Evolutionary conservation across 2,888 invertebrate species (phyloP).

Genomic region (Melanotus villosus): DNA sequence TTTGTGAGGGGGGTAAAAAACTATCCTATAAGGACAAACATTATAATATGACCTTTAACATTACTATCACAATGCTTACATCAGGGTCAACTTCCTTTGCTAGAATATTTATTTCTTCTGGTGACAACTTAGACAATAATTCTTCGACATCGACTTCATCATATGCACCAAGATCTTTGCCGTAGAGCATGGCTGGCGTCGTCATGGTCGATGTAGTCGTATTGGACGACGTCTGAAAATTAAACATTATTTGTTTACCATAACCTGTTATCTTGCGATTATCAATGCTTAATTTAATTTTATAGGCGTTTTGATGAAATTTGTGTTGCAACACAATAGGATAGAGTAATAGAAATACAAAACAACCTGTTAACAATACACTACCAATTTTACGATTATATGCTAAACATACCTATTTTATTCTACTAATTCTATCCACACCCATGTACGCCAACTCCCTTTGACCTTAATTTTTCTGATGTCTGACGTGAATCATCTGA

Average conservation of each 20-base stretch:
- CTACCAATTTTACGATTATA: conserved; percentile 10
- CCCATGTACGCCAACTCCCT: conserved; percentile 55
- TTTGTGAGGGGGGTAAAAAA: conserved; percentile 95
- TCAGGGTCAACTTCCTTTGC: conserved; percentile 99
- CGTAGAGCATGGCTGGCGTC: conserved; percentile 90
- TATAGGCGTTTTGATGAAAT: not conserved
- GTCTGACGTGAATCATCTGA: conserved; percentile 30
- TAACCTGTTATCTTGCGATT: conserved; percentile 4
- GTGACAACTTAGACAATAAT: conserved; percentile 90
- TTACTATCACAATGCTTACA: conserved; percentile 83
- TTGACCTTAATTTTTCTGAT: conserved; percentile 58
- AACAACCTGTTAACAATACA: conserved; percentile 17
- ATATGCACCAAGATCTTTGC: conserved; percentile 90
- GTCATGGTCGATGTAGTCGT: conserved; percentile 93
- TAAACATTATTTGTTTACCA: conserved; percentile 43
- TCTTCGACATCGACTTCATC: conserved; percentile 98
- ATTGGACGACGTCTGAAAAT: conserved; percentile 87
- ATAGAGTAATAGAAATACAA: not conserved
- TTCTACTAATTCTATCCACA: conserved; percentile 53
- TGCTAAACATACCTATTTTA: conserved; percentile 25
- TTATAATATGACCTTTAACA: not conserved
- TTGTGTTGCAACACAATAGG: not conserved
- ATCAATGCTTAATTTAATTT: not conserved
- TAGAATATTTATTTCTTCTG: conserved; percentile 96
- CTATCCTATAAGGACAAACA: conserved; percentile 83